phyloP scores from a whole-genome alignment of 2,888 invertebrate species.

The Apamea sordens region DNA sequence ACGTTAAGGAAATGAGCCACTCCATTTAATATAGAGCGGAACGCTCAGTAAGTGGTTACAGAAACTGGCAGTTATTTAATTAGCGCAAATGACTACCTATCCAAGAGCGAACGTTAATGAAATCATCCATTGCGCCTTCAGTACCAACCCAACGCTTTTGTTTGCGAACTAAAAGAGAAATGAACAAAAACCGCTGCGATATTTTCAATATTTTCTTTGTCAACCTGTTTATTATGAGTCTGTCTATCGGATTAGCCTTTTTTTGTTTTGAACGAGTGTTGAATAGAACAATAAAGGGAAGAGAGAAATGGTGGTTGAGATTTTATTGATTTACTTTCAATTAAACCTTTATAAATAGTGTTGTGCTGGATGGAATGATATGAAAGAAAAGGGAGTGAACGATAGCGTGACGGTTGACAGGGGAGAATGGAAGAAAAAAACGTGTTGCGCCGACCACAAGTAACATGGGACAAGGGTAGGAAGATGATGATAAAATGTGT shows the following conservation, averaged over 20 bases:
- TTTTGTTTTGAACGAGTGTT: constrained; percentile 39
- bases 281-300: constrained; percentile 3
- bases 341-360: background rate
- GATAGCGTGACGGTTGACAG: background rate
- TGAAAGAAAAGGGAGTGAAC: background rate
- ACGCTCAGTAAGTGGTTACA: constrained; percentile 54
- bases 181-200: constrained; percentile 52
- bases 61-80: constrained; percentile 69
- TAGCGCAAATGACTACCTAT: constrained; percentile 67
- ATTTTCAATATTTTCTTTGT: constrained; percentile 54
- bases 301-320: background rate
- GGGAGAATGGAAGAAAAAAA: background rate
- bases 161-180: constrained; percentile 59
- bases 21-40: constrained; percentile 46
- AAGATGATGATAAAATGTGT: background rate
- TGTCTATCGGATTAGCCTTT: constrained; percentile 52
- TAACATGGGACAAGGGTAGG: background rate
- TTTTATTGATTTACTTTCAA: background rate
- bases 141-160: constrained; percentile 54
- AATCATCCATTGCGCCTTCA: constrained; percentile 56
- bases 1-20: constrained; percentile 42
- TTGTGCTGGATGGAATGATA: background rate
- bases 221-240: constrained; percentile 53
- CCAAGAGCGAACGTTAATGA: constrained; percentile 59
- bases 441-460: no score